Base-by-base conservation (phyloP, 1,140 invertebrate species). In the Dolichoris vasculosae region DNA sequence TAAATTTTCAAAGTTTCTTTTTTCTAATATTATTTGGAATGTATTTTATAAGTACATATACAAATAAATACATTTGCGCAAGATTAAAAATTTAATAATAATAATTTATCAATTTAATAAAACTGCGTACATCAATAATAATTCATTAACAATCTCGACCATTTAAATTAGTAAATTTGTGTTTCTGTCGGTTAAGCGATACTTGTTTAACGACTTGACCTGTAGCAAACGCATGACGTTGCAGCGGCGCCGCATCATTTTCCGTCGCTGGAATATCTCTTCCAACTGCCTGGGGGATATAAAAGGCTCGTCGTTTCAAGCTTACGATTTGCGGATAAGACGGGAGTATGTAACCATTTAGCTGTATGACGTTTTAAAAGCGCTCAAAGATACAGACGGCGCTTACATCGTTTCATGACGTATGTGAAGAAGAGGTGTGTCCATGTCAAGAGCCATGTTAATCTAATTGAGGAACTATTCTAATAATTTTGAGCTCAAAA, bases 391-490 rank as follows among this genome's bases (percentile, higher is more conserved):
- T 64, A 84, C 32, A 78, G 73, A 77, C 69, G 77, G 83, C 78
- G 84, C 83, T 38, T 76, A 46, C 63, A 82, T 87, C 77, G 67
- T 71, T 73, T 59, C 59, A 51, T 87, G 87, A 87, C 85, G 82
- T 63, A 82, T 20, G 30, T 48, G 15, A 64, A 59, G 77, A 64
- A 83, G 87, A 87, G 87, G 87, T 87, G 87, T 87, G 87, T 83
- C 85, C 46, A 73, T 81, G 32, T 75, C 79, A 87, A 63, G 51
- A 38, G n/a, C 20, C 35, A 51, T 30, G 40, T 48, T 69, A 0
- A 69, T 20, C 32, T 40, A 38, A 69, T 23, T 20, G 35, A 6
- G 13, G 4, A 38, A 38, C 32, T 38, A 20, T 3, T 69, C 30
- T 32, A 35, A 67, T 67, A 7, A 67, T 67, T 67, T 13, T 67